Conservation (phyloP, 2,888 invertebrate species). For the Apamea crenata region DNA sequence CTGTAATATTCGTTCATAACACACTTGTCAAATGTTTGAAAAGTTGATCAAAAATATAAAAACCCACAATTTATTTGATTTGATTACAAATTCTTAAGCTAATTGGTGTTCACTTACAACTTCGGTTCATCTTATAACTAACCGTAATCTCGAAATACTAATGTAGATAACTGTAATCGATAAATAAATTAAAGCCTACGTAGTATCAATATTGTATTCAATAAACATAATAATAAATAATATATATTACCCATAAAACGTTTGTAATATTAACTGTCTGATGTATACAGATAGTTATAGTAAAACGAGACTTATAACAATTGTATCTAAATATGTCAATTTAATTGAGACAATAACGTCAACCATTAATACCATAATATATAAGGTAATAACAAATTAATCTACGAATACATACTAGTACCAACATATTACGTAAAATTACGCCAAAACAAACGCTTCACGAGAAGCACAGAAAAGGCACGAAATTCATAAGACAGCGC, state of each 20-base stretch:
- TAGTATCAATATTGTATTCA: conserved; percentile 59
- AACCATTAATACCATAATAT: conserved; percentile 61
- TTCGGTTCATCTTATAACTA: conserved; percentile 62
- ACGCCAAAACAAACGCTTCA: conserved; percentile 82
- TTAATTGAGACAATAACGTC: conserved; percentile 65
- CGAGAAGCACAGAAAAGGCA: conserved; percentile 86
- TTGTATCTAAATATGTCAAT: conserved; percentile 65
- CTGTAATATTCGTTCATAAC: conserved; percentile 14
- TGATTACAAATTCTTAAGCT: conserved; percentile 64
- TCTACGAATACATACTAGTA: conserved; percentile 62
- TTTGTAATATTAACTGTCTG: conserved; percentile 46
- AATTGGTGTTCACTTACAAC: conserved; percentile 84
- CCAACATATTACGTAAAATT: conserved; percentile 71
- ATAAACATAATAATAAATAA: conserved; percentile 64
- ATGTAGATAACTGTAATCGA: conserved; percentile 56
- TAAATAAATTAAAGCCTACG: conserved; percentile 69
- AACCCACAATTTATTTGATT: conserved; percentile 49
- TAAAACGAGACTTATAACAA: conserved; percentile 59
- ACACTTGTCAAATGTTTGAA: conserved; percentile 21
- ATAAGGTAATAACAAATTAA: conserved; percentile 66
- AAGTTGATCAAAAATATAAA: conserved; percentile 39
- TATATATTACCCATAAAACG: conserved; percentile 55
- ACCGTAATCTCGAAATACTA: conserved; percentile 58
- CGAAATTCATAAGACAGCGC: conserved; percentile 89
- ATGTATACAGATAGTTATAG: conserved; percentile 49